phyloP scores from a whole-genome alignment of 2,113 vertebrate species.

The Quiscalus mexicanus region DNA sequence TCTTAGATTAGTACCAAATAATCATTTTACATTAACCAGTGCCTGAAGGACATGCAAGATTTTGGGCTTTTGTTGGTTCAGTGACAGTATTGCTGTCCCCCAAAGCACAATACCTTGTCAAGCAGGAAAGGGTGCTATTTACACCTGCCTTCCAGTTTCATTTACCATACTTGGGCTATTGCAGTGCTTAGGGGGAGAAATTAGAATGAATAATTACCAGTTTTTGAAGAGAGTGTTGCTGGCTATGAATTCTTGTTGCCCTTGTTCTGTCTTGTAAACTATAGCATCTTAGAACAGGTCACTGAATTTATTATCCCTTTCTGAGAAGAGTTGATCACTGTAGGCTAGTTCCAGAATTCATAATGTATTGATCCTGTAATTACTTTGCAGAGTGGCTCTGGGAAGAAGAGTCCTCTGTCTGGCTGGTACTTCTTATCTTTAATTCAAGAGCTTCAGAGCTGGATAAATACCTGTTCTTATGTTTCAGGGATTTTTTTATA shows the following conservation, averaged over 20 bases:
- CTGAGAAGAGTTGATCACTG: slow-evolving; percentile 18
- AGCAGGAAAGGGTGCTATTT: not conserved
- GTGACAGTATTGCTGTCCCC: not conserved
- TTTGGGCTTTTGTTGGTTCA: slow-evolving; percentile 6
- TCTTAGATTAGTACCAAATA: slow-evolving; percentile 24
- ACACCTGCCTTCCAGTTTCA: slow-evolving; percentile 7
- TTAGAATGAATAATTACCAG: slow-evolving; percentile 6
- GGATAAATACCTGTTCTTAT: not conserved
- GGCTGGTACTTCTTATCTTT: slow-evolving; percentile 3
- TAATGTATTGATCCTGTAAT: slow-evolving; percentile 44
- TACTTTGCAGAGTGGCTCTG: not conserved
- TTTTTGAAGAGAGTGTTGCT: slow-evolving; percentile 13
- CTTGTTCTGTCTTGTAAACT: slow-evolving; percentile 31
- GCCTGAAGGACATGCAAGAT: not conserved
- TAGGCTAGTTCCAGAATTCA: not conserved
- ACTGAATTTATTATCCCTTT: slow-evolving; percentile 19
- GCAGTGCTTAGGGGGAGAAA: slow-evolving; percentile 17
- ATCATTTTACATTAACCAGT: slow-evolving; percentile 13
- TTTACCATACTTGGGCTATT: not conserved
- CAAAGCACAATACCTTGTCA: not conserved
- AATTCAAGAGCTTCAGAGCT: not conserved
- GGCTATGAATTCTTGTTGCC: slow-evolving; percentile 10
- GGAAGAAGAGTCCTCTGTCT: not conserved
- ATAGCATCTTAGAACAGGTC: not conserved
- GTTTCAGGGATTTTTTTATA: not conserved